These are phyloP conservation scores for Todiramphus chloris DNA, from an alignment of 2,113 vertebrate species.

Conservation along the genomic window DNA sequence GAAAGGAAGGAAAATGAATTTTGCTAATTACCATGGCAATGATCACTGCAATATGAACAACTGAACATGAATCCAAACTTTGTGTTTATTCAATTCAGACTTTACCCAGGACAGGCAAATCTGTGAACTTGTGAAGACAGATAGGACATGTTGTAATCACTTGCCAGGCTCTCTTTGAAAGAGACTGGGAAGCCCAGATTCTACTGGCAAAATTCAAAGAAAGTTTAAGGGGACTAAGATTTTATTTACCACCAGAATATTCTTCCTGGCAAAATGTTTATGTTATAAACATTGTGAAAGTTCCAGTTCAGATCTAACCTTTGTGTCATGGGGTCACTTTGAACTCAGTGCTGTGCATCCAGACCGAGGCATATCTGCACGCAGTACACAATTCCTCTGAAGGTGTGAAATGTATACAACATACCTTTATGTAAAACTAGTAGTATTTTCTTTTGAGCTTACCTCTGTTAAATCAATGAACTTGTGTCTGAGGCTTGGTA, in stretches of 20 bases:
- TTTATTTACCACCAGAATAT: neutral
- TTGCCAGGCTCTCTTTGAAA: neutral
- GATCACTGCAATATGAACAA: neutral
- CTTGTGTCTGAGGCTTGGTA: constrained; percentile 71
- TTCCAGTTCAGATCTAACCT: neutral
- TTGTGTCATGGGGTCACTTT: neutral
- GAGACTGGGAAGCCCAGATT: neutral
- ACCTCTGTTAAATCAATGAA: constrained; percentile 89
- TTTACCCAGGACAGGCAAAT: neutral
- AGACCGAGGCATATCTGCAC: neutral
- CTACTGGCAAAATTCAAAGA: neutral
- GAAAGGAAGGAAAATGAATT: neutral
- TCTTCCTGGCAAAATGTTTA: neutral
- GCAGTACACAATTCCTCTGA: neutral
- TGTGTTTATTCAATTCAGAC: neutral
- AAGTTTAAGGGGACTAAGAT: neutral
- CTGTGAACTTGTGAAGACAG: neutral
- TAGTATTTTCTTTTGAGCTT: constrained; percentile 13
- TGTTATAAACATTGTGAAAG: neutral
- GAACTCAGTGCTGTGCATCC: neutral
- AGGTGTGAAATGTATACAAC: neutral
- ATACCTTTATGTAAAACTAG: neutral
- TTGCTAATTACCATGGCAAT: neutral
- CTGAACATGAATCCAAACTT: neutral
- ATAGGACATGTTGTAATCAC: neutral